Evolutionary conservation across 2,797 vertebrate species (phyloP), one percentile per base, ranked within the genome.

Genomic region (Clamator glandarius): DNA sequence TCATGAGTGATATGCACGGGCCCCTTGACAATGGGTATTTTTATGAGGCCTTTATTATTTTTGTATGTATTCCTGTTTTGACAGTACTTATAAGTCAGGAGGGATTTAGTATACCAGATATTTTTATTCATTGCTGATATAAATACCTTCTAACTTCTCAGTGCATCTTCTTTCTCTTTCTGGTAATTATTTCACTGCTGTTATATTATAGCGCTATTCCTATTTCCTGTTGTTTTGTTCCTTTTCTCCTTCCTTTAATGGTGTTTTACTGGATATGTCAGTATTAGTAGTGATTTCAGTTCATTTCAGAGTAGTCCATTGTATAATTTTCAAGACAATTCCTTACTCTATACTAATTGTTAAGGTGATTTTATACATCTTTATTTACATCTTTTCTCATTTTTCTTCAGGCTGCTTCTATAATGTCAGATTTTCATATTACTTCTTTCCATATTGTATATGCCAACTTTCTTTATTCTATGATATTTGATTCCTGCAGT

Each of bases 111-210:
- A 1, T 76, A 26, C 70, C 77, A 70, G 15, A 8, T 33, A n/a
- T 67, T 92, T 87, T 82, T 41, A 61, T 88, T 93, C 6, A 35
- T 46, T 89, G 31, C 29, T 85, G 39, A 35, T 87, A 68, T 54
- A 75, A 93, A 67, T 85, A 61, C 25, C 21, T 93, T 76, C 44
- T 88, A 6, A 62, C 35, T 84, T 90, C 76, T 87, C 89, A 67
- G 29, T 63, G 48, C 50, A 50, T 9, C 39, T 79, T 85, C 42
- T 72, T 67, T 90, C 58, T 87, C 36, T 39, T 89, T 66, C 69
- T 88, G 48, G 15, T 90, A 73, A 81, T 89, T 89, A 91, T 89
- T 95, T 92, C 73, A 66, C 14, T 81, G n/a, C 36, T 55, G 12
- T 81, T 88, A 23, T 10, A 61, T 79, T 78, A 36, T 73, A 87